Percentiles rank a stretch among this genome's conserved stretches.
Conservation (phyloP, 2,888 invertebrate genomes). For the Metacarcinus magister region DNA sequence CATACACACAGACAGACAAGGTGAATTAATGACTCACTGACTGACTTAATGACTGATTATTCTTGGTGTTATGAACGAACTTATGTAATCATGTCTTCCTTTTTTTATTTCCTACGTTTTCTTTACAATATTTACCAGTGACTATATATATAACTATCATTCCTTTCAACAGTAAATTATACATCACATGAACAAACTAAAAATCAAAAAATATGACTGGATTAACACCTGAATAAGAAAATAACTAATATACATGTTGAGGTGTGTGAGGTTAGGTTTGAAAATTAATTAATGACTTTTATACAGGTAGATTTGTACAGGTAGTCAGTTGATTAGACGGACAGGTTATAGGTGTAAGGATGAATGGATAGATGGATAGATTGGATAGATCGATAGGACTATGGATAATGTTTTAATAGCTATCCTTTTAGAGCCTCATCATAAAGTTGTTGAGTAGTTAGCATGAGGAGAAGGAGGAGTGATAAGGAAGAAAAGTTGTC, state of each 20-base stretch:
- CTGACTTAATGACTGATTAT: neutral
- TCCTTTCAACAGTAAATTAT: neutral
- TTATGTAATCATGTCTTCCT: neutral
- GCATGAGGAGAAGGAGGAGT: conserved; percentile 11
- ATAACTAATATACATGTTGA: neutral
- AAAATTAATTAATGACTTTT: too few relatives aligned
- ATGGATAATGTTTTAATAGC: neutral
- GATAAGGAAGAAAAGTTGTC: conserved; percentile 4
- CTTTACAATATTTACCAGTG: neutral
- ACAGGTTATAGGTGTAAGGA: neutral
- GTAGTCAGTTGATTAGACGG: neutral
- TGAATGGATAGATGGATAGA: neutral
- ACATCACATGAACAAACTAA: neutral
- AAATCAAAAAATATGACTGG: neutral
- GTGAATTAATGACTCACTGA: neutral
- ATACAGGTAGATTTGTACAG: too few relatives aligned
- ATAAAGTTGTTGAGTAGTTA: conserved; percentile 40
- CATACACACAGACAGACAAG: neutral
- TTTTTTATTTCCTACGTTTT: neutral
- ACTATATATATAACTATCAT: neutral
- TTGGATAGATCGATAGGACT: neutral
- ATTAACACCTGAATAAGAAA: neutral
- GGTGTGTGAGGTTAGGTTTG: neutral
- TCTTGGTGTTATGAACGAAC: neutral
- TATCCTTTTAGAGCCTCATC: neutral